Base-by-base conservation (phyloP, 2,888 invertebrate species). In the Drosophila siamana region DNA sequence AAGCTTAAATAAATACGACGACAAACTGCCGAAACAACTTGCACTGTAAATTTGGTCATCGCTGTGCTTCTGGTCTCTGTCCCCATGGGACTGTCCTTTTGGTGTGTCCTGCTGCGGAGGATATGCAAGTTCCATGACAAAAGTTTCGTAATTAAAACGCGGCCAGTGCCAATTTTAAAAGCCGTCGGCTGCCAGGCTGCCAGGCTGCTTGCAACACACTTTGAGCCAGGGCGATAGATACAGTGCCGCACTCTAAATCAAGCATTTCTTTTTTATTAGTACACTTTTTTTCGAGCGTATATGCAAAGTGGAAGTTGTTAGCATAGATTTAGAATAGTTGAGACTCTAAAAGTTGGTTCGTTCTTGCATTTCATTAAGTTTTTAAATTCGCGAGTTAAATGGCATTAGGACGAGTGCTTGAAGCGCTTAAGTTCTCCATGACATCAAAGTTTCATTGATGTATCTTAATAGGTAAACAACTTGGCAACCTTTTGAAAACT, bases 61-160 rank as follows among this genome's bases (percentile, higher is more conserved):
- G 33, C 11, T n/a, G 33, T 33, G 33, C 55, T 61, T 51, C 33
- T 15, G 33, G 4, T 15, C 44, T 30, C 13, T 55, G 46, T 50
- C 26, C 26, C 19, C 55, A 63, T 52, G 19, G 50, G 30, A 47
- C 24, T 52, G 52, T 54, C 26, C 48, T 48, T 51, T 64, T 40
- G 6, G 40, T 50, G 36, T 30, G 24, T 48, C 51, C 51, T 62
- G 36, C 63, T 65, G 62, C 26, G 52, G 56, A 46, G 41, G 67
- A 71, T 69, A 65, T 84, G 86, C 70, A 69, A 66, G 64, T 72
- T 69, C 54, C 69, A 62, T 60, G 57, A 65, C 66, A 69, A 86
- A 84, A 83, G 78, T 86, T 86, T 81, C 61, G 77, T 70, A 85
- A 85, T 85, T 86, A 88, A 86, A 86, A 69, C 66, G 68, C 51